A percentile compares a stretch with the other conserved stretches of the same genome.
phyloP scores from a whole-genome alignment of 2,888 invertebrate genomes.

The Ophioninae sp. region DNA sequence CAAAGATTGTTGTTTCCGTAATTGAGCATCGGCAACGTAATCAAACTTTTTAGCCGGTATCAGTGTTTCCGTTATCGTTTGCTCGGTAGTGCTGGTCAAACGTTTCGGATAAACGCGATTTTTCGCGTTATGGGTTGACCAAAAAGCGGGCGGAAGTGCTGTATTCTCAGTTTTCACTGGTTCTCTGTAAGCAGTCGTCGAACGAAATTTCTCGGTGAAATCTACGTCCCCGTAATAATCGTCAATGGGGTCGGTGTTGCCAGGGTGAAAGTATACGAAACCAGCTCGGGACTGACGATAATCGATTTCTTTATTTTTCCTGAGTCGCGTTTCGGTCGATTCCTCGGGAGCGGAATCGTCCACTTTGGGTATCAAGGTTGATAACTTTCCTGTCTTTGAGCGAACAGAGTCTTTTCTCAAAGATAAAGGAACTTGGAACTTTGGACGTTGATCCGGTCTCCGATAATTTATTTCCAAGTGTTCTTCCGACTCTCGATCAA shows the following conservation, averaged over 20 bases:
- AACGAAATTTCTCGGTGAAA: slow-evolving; percentile 28
- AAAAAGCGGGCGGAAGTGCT: slow-evolving; percentile 51
- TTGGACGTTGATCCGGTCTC: slow-evolving; percentile 59
- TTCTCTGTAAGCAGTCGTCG: slow-evolving; percentile 53
- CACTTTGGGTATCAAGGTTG: slow-evolving; percentile 46
- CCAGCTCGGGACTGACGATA: slow-evolving; percentile 68
- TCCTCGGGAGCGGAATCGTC: slow-evolving; percentile 65
- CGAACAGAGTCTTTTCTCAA: slow-evolving; percentile 42
- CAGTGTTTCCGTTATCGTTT: slow-evolving; percentile 75
- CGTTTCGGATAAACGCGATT: slow-evolving; percentile 72
- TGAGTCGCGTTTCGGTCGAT: slow-evolving; percentile 58
- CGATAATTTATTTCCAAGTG: slow-evolving; percentile 48
- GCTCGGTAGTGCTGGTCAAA: slow-evolving; percentile 69
- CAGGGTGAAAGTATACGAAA: slow-evolving; percentile 50
- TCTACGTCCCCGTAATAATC: slow-evolving; percentile 23
- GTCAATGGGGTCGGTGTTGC: slow-evolving; percentile 44
- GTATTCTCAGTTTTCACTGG: slow-evolving; percentile 34
- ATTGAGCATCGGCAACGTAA: slow-evolving; percentile 75
- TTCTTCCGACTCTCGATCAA: neutral
- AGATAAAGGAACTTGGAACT: slow-evolving; percentile 65
- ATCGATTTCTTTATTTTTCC: slow-evolving; percentile 37
- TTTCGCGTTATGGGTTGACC: slow-evolving; percentile 62
- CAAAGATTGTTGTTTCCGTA: slow-evolving; percentile 74
- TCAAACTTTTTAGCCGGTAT: slow-evolving; percentile 78
- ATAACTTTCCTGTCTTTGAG: slow-evolving; percentile 41